Percentiles rank a stretch among this genome's conserved stretches.
Conservation (phyloP, 2,113 vertebrate species). For the Plotosus lineatus region DNA sequence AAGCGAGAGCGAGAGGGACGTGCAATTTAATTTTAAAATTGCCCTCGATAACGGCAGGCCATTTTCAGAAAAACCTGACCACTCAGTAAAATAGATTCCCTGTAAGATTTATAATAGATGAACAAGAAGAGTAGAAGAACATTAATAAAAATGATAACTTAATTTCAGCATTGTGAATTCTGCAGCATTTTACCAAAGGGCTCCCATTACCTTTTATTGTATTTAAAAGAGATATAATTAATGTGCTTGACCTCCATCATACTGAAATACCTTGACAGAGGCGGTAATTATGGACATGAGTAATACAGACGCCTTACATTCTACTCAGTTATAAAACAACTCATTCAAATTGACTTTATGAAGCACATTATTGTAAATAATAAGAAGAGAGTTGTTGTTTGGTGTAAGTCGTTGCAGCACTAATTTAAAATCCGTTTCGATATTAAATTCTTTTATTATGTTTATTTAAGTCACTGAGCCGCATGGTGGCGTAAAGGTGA, state of each 20-base stretch:
- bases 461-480: not conserved
- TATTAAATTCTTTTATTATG: not conserved
- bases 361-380: conserved; percentile 46
- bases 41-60: conserved; percentile 68
- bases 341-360: conserved; percentile 70
- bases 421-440: not conserved
- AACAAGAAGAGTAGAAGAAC: conserved; percentile 70
- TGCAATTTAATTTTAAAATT: conserved; percentile 67
- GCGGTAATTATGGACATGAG: conserved; percentile 74
- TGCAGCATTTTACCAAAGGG: conserved; percentile 65
- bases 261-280: conserved; percentile 76
- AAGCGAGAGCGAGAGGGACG: conserved; percentile 41
- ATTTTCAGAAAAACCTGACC: conserved; percentile 67
- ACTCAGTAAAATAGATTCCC: conserved; percentile 67
- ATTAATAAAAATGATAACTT: conserved; percentile 81
- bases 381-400: not conserved
- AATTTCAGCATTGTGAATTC: conserved; percentile 75
- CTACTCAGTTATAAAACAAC: conserved; percentile 57
- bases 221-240: conserved; percentile 80
- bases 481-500: no score
- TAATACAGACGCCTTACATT: conserved; percentile 63
- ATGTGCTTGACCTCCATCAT: conserved; percentile 60
- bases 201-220: conserved; percentile 78
- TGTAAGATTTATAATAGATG: conserved; percentile 78
- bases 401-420: not conserved